phyloP scores from a whole-genome alignment of 2,113 vertebrate species.

The Orientallactaga bullata region DNA sequence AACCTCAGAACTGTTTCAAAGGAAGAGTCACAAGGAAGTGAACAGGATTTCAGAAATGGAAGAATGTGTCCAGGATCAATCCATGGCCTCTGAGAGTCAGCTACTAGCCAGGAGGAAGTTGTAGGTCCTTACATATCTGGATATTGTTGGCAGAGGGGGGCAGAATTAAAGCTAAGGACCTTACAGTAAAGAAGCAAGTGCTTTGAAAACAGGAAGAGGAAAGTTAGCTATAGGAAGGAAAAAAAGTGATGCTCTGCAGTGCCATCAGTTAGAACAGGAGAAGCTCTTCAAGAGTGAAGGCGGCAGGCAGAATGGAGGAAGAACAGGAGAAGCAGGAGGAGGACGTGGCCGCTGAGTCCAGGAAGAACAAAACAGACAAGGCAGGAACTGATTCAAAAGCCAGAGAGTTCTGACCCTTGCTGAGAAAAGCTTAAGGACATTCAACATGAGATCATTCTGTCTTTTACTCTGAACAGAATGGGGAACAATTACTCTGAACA shows the following conservation, averaged over 20 bases:
- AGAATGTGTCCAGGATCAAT: neutral
- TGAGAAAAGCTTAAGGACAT: neutral
- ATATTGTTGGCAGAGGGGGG: neutral
- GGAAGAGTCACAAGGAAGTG: neutral
- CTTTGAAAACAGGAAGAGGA: neutral
- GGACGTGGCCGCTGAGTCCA: neutral
- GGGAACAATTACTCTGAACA: too few species aligned
- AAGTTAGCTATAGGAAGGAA: neutral
- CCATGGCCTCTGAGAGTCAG: neutral
- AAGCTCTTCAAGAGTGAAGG: neutral
- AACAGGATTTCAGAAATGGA: conserved; percentile 40
- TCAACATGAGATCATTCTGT: neutral
- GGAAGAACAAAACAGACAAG: neutral
- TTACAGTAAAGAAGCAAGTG: neutral
- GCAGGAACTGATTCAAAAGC: conserved; percentile 23
- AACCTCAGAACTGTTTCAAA: conserved; percentile 41
- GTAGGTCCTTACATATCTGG: neutral
- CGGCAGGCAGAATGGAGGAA: neutral
- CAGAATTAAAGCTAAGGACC: neutral
- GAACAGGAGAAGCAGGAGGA: neutral
- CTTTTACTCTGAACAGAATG: conserved; percentile 17
- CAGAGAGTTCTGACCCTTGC: neutral
- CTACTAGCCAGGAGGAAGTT: neutral
- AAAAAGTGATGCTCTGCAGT: neutral
- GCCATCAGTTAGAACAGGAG: conserved; percentile 13